Base-by-base conservation (phyloP, 2,888 invertebrate genomes). In the Dasypolia templi region DNA sequence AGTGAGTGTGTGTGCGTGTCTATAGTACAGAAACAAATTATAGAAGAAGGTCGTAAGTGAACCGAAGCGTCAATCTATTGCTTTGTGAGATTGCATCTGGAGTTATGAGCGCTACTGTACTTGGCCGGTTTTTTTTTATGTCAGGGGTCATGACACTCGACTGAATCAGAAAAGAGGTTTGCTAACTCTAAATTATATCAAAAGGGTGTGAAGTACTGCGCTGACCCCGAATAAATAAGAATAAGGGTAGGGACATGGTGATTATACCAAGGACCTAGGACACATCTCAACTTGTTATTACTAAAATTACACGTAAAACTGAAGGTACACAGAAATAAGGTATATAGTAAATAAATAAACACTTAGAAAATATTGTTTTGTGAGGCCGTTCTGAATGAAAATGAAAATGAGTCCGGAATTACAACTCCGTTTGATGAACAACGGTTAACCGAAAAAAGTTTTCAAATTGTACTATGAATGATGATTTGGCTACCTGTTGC, bases 401-500 rank as follows among this genome's bases (percentile, higher is more conserved):
- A n/a, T n/a, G n/a, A n/a, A n/a, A n/a, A n/a, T n/a, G n/a, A n/a
- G n/a, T 22, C 1, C 7, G 12, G n/a, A n/a, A 46, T 55, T n/a
- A 73, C 1, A 55, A 55, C 49, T 6, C 26, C 17, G 35, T 35
- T 22, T n/a, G n/a, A n/a, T n/a, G 22, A 39, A 56, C n/a, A 51
- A 49, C 3, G 3, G 22, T 17, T n/a, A 14, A n/a, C n/a, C 29
- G 32, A 32, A 46, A 61, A 68, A 59, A 7, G 65, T n/a, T 46
- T 39, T 51, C 56, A 63, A 55, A 56, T 49, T 72, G 53, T 66
- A n/a, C 72, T 42, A 67, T 79, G 53, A 78, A 53, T 67, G 56
- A 78, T 67, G 66, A 67, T 79, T 44, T 63, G 17, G n/a, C 46
- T 44, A 74, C 79, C 62, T 79, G 79, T 80, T 79, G 80, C 62